Base-by-base conservation (phyloP, 2,113 vertebrate genomes). In the Trichomycterus rosablanca region DNA sequence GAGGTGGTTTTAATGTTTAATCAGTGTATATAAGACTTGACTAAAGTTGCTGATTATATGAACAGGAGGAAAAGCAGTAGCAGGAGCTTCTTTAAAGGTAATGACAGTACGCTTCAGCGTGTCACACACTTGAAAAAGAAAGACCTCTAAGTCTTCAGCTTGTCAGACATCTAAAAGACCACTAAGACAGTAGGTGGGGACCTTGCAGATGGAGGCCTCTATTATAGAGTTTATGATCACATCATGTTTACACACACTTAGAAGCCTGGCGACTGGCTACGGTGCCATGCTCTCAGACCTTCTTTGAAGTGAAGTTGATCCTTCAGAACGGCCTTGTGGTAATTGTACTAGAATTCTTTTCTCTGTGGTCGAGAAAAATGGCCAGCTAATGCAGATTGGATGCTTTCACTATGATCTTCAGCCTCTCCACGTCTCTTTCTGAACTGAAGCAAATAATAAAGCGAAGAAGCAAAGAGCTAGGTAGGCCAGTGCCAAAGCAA, bases 301-400 rank as follows among this genome's bases (percentile, higher is more conserved):
- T 70, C 86, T 87, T 86, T 87, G 83, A 87, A 83, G 84, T 86
- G 68, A 81, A 80, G 80, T 81, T 86, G 81, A 84, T 83, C 78
- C 81, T 79, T 81, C 74, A 84, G 83, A 82, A 77, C 78, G 80
- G 71, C 78, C 83, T 81, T 74, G 76, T 76, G 76, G 77, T 84
- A 87, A 87, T 85, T 85, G 83, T 72, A 77, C 75, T 77, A n/a
- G n/a, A n/a, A n/a, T n/a, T 70, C 18, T 44, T 6, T 39, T 62
- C 37, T 50, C 19, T 40, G 10, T 59, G 51, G n/a, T 10, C 48
- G 59, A 64, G 68, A 70, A 55, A 63, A 66, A 75, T 65, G 70
- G 71, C 43, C 67, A 45, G 40, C 71, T 28, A 67, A 78, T 76
- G 77, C 74, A 80, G 77, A 80, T 73, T 69, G 59, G 43, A 16